Conservation (phyloP, 2,113 vertebrate genomes). For the Thermophis baileyi region DNA sequence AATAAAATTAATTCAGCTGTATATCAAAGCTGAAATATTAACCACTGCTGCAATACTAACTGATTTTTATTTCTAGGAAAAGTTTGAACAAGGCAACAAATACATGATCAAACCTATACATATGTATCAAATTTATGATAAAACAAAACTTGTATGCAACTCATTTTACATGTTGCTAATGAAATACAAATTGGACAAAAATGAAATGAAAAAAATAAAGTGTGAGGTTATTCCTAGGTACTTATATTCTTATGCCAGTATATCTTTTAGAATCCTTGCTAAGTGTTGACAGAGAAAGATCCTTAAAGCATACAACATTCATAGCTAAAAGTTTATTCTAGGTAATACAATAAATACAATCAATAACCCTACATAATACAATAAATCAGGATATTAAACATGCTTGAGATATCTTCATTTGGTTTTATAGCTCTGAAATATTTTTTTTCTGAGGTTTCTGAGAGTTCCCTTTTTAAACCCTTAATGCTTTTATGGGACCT, state of each 20-base stretch:
- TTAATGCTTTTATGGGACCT: background rate
- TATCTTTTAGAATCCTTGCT: background rate
- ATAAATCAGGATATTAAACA: background rate
- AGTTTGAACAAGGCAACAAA: background rate
- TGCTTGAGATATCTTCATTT: background rate
- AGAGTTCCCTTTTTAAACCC: background rate
- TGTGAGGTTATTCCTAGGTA: background rate
- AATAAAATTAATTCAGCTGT: background rate
- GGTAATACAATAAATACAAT: background rate
- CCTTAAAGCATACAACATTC: background rate
- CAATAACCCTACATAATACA: background rate
- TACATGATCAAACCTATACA: background rate
- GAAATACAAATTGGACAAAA: background rate
- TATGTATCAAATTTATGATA: background rate
- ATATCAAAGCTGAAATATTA: background rate
- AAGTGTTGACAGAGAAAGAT: background rate
- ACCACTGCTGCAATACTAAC: background rate
- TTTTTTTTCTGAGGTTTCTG: background rate
- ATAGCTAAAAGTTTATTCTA: background rate
- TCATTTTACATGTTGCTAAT: background rate
- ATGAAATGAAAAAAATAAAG: background rate
- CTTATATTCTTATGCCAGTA: background rate
- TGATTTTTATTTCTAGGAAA: background rate
- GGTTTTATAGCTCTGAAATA: background rate
- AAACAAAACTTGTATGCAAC: background rate